Conservation (phyloP, 2,888 invertebrate species). For the Theretra japonica region DNA sequence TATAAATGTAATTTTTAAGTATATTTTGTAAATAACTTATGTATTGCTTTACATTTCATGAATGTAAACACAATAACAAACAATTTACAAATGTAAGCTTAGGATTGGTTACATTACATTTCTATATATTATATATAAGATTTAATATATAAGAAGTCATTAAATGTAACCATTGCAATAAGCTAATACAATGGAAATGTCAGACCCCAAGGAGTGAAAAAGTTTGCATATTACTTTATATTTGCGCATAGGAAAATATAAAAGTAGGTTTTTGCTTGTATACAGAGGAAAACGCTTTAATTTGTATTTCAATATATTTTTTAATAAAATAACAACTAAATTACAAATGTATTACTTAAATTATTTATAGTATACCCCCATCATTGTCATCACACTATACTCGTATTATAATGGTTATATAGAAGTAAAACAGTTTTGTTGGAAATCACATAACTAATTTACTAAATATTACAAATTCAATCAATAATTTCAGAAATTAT, state of each 20-base stretch:
- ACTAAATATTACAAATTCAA: background rate
- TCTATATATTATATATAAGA: background rate
- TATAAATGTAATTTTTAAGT: constrained; percentile 9
- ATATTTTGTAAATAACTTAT: background rate
- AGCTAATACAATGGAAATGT: background rate
- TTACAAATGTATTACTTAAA: constrained; percentile 13
- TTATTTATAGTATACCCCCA: background rate
- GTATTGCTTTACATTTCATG: constrained; percentile 28
- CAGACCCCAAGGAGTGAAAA: background rate
- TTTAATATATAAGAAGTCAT: background rate
- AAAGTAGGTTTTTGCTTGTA: constrained; percentile 16
- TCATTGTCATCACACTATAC: background rate
- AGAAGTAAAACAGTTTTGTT: background rate
- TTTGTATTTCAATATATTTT: constrained; percentile 8
- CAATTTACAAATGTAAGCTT: background rate
- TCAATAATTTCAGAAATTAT: background rate
- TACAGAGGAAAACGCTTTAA: background rate
- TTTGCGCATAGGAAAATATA: constrained; percentile 6
- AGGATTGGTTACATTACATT: background rate
- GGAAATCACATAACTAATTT: too few species aligned
- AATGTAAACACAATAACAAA: constrained; percentile 16
- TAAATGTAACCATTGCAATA: constrained; percentile 1
- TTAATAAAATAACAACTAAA: constrained; percentile 14
- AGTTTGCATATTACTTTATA: constrained; percentile 20
- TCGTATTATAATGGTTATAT: background rate